Conservation (phyloP, 2,888 invertebrate genomes). For the Sesia apiformis region DNA sequence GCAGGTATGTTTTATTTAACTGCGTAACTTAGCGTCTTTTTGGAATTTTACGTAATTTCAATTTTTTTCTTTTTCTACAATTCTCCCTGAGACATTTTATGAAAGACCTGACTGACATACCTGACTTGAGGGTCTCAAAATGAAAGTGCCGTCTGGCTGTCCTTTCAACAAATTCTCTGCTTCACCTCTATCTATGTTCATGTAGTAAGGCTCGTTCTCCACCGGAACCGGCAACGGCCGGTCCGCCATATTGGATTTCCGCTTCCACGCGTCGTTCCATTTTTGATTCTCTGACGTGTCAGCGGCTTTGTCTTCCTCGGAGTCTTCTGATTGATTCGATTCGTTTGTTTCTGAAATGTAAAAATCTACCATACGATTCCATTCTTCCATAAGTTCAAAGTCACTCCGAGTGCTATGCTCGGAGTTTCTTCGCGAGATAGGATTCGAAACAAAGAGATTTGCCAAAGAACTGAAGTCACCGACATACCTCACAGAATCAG, state of each 20-base stretch:
- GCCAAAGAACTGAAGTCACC: no score
- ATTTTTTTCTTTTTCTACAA: no score
- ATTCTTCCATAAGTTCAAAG: no score
- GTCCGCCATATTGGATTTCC: conserved; percentile 48
- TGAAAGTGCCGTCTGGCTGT: conserved; percentile 75
- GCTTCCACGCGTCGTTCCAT: conserved; percentile 20
- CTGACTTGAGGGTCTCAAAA: conserved; percentile 73
- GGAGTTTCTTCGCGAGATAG: no score
- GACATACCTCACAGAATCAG: no score
- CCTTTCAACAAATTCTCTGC: conserved; percentile 69
- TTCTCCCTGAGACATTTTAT: not conserved
- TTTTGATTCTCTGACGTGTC: conserved; percentile 15
- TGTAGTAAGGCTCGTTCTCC: conserved; percentile 73
- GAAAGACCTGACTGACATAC: conserved; percentile 16
- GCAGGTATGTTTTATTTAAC: no score
- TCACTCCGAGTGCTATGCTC: no score
- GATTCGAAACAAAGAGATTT: no score
- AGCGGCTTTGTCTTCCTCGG: conserved; percentile 27
- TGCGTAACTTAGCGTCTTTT: no score
- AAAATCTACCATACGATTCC: not conserved
- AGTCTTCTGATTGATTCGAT: conserved; percentile 35
- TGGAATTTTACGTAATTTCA: no score
- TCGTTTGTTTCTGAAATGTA: conserved; percentile 51
- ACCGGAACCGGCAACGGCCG: conserved; percentile 67
- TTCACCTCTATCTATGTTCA: conserved; percentile 65